Evolutionary conservation across 1,140 invertebrate genomes (phyloP), one percentile per base, ranked within the genome.

Genomic region (Oreohelix idahoensis): DNA sequence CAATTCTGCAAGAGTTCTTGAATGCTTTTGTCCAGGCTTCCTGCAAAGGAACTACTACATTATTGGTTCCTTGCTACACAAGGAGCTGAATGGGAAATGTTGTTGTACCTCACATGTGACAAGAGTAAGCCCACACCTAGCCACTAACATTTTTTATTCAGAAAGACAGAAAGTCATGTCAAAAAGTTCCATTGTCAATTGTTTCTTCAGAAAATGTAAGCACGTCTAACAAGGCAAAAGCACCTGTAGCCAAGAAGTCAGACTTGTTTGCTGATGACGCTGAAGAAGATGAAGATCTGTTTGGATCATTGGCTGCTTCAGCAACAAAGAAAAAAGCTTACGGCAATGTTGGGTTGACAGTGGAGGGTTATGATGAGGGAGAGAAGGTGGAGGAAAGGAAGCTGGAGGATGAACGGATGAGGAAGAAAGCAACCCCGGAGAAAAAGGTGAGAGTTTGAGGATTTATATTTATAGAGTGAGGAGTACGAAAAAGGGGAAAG

Each of bases 231-330:
- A 58, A 58, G 29, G 63, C 29, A 4, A 17, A 4, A 2, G 63
- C 63, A 66, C n/a, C 63, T 2, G 20, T 35, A 35, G 81, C 75
- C 58, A 79, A 79, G 35, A 86, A 82, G 20, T 32, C 63, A 32
- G 85, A 84, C 42, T 63, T 88, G 75, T 88, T 88, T 84, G 87
- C 63, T 32, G 86, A 87, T 58, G 83, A 84, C 71, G 82, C 84
- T 76, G 84, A 85, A 35, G 87, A 88, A 0, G 87, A 87, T 0
- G 85, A 85, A 8, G 86, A 88, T 58, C 36, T 84, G 70, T 85
- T 87, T 39, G 38, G 53, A 0, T 35, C 36, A 76, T 53, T 74
- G 23, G 45, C 74, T 1, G 66, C 71, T 5, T 0, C 79, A 13
- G 23, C 42, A 26, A 32, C 36, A 29, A 63, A 38, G 32, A 76